phyloP scores from a whole-genome alignment of 2,113 vertebrate genomes.

The Mustela lutreola region DNA sequence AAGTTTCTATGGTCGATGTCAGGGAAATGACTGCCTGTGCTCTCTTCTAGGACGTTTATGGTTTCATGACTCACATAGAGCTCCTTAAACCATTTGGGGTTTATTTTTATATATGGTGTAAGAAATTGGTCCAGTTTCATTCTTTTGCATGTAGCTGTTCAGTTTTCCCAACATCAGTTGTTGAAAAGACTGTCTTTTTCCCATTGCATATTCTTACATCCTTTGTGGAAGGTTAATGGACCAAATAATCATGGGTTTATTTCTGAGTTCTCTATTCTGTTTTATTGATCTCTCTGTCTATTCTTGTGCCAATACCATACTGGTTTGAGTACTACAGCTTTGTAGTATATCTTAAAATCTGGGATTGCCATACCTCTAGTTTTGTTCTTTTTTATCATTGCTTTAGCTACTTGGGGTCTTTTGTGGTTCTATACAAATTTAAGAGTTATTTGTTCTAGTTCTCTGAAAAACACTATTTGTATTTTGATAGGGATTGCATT shows the following conservation, averaged over 20 bases:
- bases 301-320: too few relatives aligned
- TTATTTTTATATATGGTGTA: background rate
- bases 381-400: background rate
- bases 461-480: background rate
- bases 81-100: background rate
- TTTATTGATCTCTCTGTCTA: too few relatives aligned
- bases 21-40: background rate
- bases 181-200: too few relatives aligned
- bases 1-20: background rate
- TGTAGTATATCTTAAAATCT: background rate
- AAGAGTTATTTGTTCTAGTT: background rate
- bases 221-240: too few relatives aligned
- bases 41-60: background rate
- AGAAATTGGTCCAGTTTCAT: background rate
- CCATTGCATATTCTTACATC: too few relatives aligned
- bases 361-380: background rate
- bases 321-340: background rate
- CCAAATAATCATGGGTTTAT: too few relatives aligned
- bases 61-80: background rate
- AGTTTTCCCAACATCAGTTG: background rate
- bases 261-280: too few relatives aligned
- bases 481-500: too few relatives aligned
- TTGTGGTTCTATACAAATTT: background rate
- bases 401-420: background rate
- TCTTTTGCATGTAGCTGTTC: background rate